These are phyloP conservation scores for Molothrus aeneus DNA, from an alignment of 2,797 vertebrate species.

Conservation along the genomic window DNA sequence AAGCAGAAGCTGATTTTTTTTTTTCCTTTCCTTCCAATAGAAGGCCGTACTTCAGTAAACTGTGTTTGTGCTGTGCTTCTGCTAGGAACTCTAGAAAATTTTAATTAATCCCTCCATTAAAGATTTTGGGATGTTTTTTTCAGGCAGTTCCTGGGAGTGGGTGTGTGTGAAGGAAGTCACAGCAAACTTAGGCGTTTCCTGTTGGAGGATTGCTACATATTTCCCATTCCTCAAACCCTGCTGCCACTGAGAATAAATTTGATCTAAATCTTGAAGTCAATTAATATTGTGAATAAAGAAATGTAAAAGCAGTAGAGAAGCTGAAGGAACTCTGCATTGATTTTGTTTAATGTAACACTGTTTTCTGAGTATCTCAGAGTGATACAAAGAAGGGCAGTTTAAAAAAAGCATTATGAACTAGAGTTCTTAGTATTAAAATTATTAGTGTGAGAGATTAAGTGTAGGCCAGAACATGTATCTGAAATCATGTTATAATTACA, in stretches of 20 bases:
- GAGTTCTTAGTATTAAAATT: background rate
- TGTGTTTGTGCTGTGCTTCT: background rate
- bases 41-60: background rate
- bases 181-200: slow-evolving; percentile 70
- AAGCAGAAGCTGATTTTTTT: background rate
- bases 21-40: background rate
- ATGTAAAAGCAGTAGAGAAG: background rate
- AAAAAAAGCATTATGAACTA: background rate
- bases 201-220: slow-evolving; percentile 65
- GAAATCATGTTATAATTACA: background rate
- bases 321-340: background rate
- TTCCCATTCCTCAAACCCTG: slow-evolving; percentile 50
- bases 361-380: background rate
- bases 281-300: slow-evolving; percentile 9
- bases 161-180: slow-evolving; percentile 68
- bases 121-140: background rate
- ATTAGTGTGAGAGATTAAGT: background rate
- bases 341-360: background rate
- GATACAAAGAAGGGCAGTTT: background rate
- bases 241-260: background rate
- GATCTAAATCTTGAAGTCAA: background rate
- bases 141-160: slow-evolving; percentile 49
- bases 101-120: background rate
- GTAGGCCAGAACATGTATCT: background rate
- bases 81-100: background rate